Percentiles rank a stretch among this genome's conserved stretches.
These are phyloP conservation scores for Probosciger aterrimus DNA, from an alignment of 2,113 vertebrate genomes.

Conservation along the genomic window DNA sequence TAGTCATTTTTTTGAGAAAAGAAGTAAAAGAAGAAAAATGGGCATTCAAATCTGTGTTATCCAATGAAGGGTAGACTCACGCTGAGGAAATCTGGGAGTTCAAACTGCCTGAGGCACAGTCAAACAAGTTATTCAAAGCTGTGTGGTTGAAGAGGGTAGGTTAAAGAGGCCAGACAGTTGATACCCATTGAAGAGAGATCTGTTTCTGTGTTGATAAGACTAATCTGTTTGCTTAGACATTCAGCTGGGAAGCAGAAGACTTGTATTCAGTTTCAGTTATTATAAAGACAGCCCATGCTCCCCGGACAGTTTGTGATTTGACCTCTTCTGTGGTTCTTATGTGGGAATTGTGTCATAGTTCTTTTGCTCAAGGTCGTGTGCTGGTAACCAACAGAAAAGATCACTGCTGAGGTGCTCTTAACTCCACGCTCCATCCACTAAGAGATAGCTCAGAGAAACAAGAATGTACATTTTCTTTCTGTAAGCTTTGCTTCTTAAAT, in stretches of 20 bases:
- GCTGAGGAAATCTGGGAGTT: background rate
- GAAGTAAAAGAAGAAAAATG: background rate
- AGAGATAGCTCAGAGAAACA: background rate
- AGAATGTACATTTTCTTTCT: background rate
- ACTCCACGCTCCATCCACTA: background rate
- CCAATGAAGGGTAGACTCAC: background rate
- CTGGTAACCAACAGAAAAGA: background rate
- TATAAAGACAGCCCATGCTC: background rate
- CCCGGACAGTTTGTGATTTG: background rate
- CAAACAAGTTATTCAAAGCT: background rate
- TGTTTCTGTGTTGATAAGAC: background rate
- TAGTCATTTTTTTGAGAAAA: background rate
- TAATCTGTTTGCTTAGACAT: background rate
- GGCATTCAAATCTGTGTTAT: background rate
- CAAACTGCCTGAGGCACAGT: background rate
- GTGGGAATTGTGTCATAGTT: background rate
- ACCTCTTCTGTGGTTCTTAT: background rate
- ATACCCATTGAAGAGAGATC: background rate
- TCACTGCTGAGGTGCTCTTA: background rate
- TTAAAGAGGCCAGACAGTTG: background rate
- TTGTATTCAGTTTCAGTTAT: background rate
- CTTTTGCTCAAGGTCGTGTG: background rate
- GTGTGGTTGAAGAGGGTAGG: background rate
- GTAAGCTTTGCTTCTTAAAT: constrained; percentile 3
- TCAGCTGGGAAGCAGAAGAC: background rate